Conservation (phyloP, 2,888 invertebrate genomes). For the Caenorhabditis doughertyi region DNA sequence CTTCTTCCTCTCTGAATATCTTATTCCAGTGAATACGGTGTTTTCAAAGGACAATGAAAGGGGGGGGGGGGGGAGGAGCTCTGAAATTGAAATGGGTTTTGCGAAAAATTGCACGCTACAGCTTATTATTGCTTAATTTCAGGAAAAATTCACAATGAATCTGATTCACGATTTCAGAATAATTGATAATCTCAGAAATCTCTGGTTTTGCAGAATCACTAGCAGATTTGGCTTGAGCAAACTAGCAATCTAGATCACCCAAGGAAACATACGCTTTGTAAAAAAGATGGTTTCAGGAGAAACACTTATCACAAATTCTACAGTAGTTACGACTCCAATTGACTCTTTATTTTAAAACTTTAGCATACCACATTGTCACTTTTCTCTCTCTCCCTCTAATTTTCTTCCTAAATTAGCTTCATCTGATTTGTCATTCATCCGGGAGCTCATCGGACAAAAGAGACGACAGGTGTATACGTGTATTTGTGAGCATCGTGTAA, state of each 20-base stretch:
- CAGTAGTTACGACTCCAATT: background rate
- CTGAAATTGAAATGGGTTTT: conserved; percentile 10
- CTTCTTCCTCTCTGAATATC: conserved; percentile 14
- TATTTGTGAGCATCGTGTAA: conserved; percentile 40
- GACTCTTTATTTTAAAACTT: conserved; percentile 11
- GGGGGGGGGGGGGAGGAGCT: background rate
- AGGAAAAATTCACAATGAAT: background rate
- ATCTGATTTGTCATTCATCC: conserved; percentile 58
- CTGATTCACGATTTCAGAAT: conserved; percentile 1
- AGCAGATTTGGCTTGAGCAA: background rate
- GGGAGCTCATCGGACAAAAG: conserved; percentile 57
- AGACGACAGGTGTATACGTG: conserved; percentile 57
- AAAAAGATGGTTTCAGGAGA: too few relatives aligned
- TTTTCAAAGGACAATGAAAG: conserved; percentile 30
- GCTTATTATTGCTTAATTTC: background rate
- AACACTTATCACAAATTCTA: too few relatives aligned
- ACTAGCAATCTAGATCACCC: too few relatives aligned
- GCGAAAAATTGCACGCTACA: conserved; percentile 2
- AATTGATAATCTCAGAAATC: conserved; percentile 13
- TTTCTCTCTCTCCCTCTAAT: background rate
- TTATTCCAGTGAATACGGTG: conserved; percentile 50
- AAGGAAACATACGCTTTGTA: too few relatives aligned
- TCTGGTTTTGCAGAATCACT: background rate
- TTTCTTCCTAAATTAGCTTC: conserved; percentile 45
- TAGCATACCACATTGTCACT: conserved; percentile 24